phyloP scores from a whole-genome alignment of 2,113 vertebrate species.

The Talpa occidentalis region DNA sequence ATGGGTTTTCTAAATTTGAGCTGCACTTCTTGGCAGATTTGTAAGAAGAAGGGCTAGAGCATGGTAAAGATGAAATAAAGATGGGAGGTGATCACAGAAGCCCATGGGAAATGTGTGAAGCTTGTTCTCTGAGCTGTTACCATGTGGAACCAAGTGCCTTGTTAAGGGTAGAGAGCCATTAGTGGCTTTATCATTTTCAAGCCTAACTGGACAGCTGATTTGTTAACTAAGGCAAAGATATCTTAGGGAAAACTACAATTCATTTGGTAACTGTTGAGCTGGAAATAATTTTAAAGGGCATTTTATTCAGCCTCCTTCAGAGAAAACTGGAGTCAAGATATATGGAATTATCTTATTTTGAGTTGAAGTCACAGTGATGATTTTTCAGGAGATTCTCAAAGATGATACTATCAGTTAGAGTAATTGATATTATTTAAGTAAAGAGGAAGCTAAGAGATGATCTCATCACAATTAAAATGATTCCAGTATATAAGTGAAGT shows the following conservation, averaged over 20 bases:
- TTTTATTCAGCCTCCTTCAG: neutral
- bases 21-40: neutral
- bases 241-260: neutral
- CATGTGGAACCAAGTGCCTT: neutral
- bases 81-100: neutral
- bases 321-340: neutral
- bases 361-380: neutral
- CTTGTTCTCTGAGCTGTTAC: neutral
- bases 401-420: neutral
- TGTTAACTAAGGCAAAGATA: neutral
- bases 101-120: neutral
- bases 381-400: constrained; percentile 13
- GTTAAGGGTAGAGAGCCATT: neutral
- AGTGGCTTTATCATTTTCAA: neutral
- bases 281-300: neutral
- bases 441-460: constrained; percentile 4
- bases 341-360: neutral
- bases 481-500: neutral
- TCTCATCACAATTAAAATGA: constrained; percentile 3
- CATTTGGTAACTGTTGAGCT: neutral
- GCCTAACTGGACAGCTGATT: neutral
- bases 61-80: neutral
- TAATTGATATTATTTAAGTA: neutral
- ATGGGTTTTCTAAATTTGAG: neutral
- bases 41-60: neutral